Evolutionary conservation across 1,140 invertebrate genomes (phyloP).

Genomic region (Scaptomyza graminum): DNA sequence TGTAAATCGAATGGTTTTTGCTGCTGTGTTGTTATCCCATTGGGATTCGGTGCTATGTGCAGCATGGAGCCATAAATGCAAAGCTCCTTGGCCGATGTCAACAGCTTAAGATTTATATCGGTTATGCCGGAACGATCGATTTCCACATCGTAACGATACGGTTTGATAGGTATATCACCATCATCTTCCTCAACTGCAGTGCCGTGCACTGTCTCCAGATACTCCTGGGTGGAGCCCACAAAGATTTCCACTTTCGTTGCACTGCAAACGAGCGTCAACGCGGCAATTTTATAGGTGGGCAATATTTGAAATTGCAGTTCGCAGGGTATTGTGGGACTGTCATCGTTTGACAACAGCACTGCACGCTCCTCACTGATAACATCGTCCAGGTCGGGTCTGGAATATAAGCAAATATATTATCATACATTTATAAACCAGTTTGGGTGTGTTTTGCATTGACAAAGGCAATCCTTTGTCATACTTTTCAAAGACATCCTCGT

Average conservation of each 20-base stretch:
- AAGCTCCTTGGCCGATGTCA: conserved; percentile 63
- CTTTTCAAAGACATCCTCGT: conserved; percentile 74
- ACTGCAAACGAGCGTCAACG: conserved; percentile 69
- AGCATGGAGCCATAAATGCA: conserved; percentile 72
- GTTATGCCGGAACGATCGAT: conserved; percentile 73
- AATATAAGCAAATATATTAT: conserved; percentile 30
- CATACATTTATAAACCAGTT: conserved; percentile 47
- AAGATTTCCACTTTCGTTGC: conserved; percentile 74
- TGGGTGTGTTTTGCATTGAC: conserved; percentile 40
- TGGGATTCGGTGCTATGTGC: conserved; percentile 76
- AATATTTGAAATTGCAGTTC: conserved; percentile 60
- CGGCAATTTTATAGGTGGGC: conserved; percentile 67
- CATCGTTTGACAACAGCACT: conserved; percentile 51
- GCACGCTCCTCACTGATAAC: conserved; percentile 65
- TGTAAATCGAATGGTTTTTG: conserved; percentile 57
- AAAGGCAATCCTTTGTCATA: conserved; percentile 67
- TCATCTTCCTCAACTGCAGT: conserved; percentile 63
- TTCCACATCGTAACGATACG: conserved; percentile 78
- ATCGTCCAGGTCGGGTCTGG: conserved; percentile 65
- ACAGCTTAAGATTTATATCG: conserved; percentile 61
- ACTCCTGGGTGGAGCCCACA: conserved; percentile 66
- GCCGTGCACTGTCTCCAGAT: conserved; percentile 72
- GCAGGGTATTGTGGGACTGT: conserved; percentile 39
- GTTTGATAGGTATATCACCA: conserved; percentile 49
- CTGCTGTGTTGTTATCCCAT: conserved; percentile 75